These are phyloP conservation scores for Todiramphus saurophagus DNA, from an alignment of 2,113 vertebrate genomes.

Conservation along the genomic window DNA sequence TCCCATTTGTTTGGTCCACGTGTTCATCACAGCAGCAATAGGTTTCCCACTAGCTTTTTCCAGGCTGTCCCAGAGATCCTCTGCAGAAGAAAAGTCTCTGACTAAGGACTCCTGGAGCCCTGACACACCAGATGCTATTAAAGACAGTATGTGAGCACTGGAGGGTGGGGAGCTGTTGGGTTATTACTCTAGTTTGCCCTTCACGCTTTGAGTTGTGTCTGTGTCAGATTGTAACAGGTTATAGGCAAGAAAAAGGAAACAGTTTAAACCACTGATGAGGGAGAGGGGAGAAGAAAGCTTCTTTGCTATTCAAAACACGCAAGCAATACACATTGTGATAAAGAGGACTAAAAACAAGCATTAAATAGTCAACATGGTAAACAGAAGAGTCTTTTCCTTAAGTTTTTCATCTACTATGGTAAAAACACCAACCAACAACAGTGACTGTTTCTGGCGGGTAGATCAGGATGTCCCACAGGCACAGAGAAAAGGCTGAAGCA, in stretches of 20 bases:
- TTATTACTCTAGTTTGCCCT: neutral
- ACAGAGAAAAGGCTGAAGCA: neutral
- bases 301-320: neutral
- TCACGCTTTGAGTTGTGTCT: neutral
- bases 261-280: neutral
- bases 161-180: neutral
- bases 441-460: accelerated
- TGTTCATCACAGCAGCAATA: slow-evolving; percentile 93
- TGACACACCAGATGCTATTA: neutral
- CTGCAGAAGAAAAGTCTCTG: slow-evolving; percentile 68
- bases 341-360: neutral
- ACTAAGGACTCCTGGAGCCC: neutral
- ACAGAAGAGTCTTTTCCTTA: neutral
- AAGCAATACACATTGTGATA: neutral
- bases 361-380: neutral
- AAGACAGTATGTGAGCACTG: neutral
- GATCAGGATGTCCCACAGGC: neutral
- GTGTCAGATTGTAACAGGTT: neutral
- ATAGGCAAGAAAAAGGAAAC: neutral
- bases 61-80: slow-evolving; percentile 97
- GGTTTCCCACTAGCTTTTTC: slow-evolving; percentile 94
- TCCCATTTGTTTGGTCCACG: slow-evolving; percentile 99
- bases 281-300: neutral
- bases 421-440: neutral
- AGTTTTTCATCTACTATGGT: neutral